phyloP scores from a whole-genome alignment of 2,113 vertebrate species.

The Ibidorhyncha struthersii region DNA sequence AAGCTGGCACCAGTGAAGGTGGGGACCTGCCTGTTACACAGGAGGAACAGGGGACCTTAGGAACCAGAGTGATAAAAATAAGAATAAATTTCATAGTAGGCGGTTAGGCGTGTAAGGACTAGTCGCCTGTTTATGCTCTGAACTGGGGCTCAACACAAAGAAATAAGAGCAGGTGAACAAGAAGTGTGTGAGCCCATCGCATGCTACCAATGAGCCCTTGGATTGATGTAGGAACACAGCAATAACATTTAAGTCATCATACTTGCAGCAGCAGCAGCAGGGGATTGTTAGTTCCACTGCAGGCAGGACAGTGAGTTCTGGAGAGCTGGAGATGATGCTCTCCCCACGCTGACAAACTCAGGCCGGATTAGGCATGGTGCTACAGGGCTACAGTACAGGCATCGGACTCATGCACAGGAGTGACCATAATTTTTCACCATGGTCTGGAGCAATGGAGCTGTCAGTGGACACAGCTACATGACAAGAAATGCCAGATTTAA shows the following conservation, averaged over 20 bases:
- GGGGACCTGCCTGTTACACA: background rate
- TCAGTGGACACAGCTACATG: background rate
- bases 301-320: background rate
- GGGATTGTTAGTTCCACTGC: background rate
- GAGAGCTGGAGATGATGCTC: background rate
- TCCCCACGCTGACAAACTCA: background rate
- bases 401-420: fast-evolving
- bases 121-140: background rate
- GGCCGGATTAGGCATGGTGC: background rate
- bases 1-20: background rate
- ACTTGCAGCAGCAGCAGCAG: background rate
- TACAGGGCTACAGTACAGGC: background rate
- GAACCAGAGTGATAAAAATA: background rate
- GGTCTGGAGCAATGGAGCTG: background rate
- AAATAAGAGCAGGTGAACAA: background rate
- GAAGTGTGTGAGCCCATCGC: background rate
- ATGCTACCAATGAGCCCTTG: background rate
- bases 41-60: background rate
- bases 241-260: too few species aligned
- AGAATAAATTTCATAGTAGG: background rate
- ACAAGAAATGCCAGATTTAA: background rate
- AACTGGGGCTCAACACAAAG: background rate
- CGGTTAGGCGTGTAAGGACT: background rate
- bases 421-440: background rate
- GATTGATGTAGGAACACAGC: background rate